Evolutionary conservation across 2,888 invertebrate species (phyloP).

Genomic region (Smittia aterrima): DNA sequence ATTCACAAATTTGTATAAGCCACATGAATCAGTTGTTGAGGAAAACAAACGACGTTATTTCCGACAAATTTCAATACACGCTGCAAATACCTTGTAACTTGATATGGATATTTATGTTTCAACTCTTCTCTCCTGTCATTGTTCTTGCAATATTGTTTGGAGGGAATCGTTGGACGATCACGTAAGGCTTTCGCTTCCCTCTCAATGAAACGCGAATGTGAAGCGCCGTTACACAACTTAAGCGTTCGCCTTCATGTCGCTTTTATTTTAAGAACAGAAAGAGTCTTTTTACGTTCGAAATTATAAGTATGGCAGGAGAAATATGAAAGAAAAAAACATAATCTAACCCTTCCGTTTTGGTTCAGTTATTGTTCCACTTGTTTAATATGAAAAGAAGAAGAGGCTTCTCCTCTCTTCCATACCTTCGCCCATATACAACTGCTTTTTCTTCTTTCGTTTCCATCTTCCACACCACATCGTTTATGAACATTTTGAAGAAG

Average conservation of each 20-base stretch:
- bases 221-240: too few species aligned
- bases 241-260: not conserved
- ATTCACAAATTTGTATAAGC: conserved; percentile 3
- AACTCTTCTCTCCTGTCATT: not conserved
- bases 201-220: too few species aligned
- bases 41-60: conserved; percentile 26
- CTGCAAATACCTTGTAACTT: conserved; percentile 32
- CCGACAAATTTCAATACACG: conserved; percentile 16
- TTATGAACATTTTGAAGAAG: conserved; percentile 35
- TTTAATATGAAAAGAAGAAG: conserved; percentile 37
- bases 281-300: not conserved
- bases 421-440: conserved; percentile 38
- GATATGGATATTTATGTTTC: conserved; percentile 17
- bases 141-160: too few species aligned
- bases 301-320: conserved; percentile 20
- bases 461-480: conserved; percentile 40
- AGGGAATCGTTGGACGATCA: too few species aligned
- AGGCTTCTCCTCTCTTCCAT: not conserved
- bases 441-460: conserved; percentile 28
- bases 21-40: not conserved
- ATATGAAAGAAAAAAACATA: conserved; percentile 21
- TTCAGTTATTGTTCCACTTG: conserved; percentile 42
- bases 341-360: conserved; percentile 42
- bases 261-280: not conserved
- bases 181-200: too few species aligned